phyloP scores from a whole-genome alignment of 2,113 vertebrate species.

The Mustela nigripes region DNA sequence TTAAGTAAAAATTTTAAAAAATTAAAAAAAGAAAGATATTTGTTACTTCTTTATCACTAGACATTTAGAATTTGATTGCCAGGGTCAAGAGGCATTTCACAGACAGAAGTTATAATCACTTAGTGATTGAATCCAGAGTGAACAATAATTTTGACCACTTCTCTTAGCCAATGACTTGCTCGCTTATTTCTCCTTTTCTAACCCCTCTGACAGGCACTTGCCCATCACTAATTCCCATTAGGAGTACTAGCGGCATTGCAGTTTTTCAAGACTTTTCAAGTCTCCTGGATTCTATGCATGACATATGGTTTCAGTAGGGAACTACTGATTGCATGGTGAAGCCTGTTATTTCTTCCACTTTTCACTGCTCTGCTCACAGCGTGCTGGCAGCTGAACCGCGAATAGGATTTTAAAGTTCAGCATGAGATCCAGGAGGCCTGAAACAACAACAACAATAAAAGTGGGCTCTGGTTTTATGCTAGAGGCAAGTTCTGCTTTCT shows the following conservation, averaged over 20 bases:
- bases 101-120: slow-evolving; percentile 19
- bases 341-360: slow-evolving; percentile 81
- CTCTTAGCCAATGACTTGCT: slow-evolving; percentile 29
- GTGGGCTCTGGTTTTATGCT: slow-evolving; percentile 69
- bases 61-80: slow-evolving; percentile 43
- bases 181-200: slow-evolving; percentile 60
- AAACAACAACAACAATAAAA: slow-evolving; percentile 76
- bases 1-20: no score
- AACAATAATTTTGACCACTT: background rate
- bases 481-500: slow-evolving; percentile 82
- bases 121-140: slow-evolving; percentile 46
- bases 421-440: slow-evolving; percentile 77
- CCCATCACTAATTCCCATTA: slow-evolving; percentile 52
- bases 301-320: slow-evolving; percentile 65
- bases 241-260: slow-evolving; percentile 18
- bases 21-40: background rate
- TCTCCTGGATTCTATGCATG: slow-evolving; percentile 56
- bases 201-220: slow-evolving; percentile 40
- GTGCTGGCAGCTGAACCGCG: slow-evolving; percentile 60
- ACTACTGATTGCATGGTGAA: slow-evolving; percentile 69
- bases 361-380: slow-evolving; percentile 68
- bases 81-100: slow-evolving; percentile 35
- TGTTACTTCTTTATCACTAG: background rate
- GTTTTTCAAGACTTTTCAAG: slow-evolving; percentile 67
- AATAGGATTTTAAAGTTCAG: slow-evolving; percentile 80